Base-by-base conservation (phyloP, 1,140 invertebrate genomes). In the Aporrectodea caliginosa region DNA sequence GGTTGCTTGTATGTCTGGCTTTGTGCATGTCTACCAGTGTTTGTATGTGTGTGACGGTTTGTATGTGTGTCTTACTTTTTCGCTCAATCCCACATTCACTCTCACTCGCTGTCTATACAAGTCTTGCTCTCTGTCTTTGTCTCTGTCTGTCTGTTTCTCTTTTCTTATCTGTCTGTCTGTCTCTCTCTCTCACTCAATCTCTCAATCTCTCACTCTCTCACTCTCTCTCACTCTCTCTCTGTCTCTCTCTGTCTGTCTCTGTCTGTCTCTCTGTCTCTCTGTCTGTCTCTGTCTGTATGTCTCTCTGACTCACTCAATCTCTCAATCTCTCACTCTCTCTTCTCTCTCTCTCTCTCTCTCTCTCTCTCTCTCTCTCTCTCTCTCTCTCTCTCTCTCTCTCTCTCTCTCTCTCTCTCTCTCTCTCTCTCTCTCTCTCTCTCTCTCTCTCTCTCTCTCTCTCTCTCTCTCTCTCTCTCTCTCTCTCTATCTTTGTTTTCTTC, bases 291-390 rank as follows among this genome's bases (percentile, higher is more conserved):
- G 14, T 16, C 71, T 12, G 12, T 22, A 14, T 22, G 12, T 22
- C 71, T 22, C 58, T 68, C 58, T 68, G 58, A 14, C 14, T 68
- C 27, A 68, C 58, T 68, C 27, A 27, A 68, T 68, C 27, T 68
- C 27, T 27, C 58, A 68, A 68, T 27, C 58, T 68, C 58, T 68
- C 58, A 16, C 58, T 68, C 27, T 68, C 58, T 68, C 27, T 68
- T 77, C 78, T 77, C 33, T 35, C 75, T 31, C 6, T 31, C 73
- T 31, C 78, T 78, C 76, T 77, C 79, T 78, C 68, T 34, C 68
- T 29, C 58, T 72, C 75, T 35, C 70, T 35, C 68, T 31, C 68
- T 58, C 30, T 68, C 79, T 68, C 79, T 34, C 43, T 35, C 75
- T 35, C 69, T 72, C 76, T 72, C 58, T 30, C 35, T 34, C 69